A percentile compares a stretch with the other conserved stretches of the same genome.
Conservation (phyloP, 2,113 vertebrate genomes). For the Chionodraco myersi region DNA sequence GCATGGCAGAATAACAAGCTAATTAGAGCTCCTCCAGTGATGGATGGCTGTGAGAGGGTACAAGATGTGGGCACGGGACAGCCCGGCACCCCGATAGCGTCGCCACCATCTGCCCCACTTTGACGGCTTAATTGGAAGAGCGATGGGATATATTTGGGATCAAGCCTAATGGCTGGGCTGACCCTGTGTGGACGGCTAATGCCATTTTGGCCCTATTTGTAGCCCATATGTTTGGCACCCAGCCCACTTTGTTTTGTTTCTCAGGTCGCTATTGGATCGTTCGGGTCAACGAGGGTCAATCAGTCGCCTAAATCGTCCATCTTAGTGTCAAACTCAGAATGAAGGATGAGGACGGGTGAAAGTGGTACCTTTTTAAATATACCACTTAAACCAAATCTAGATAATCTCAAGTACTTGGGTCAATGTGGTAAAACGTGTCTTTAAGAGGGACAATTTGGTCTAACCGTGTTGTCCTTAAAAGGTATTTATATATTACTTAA, state of each 20-base stretch:
- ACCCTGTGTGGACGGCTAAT: slow-evolving; percentile 54
- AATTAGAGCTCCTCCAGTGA: slow-evolving; percentile 82
- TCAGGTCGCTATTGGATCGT: slow-evolving; percentile 39
- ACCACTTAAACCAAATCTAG: slow-evolving; percentile 20
- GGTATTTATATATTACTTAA: background rate
- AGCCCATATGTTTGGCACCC: slow-evolving; percentile 18
- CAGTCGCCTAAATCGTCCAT: slow-evolving; percentile 40
- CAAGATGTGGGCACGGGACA: slow-evolving; percentile 65
- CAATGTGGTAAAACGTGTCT: background rate
- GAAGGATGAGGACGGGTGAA: slow-evolving; percentile 46
- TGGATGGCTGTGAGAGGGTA: slow-evolving; percentile 70
- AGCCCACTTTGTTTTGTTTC: slow-evolving; percentile 35
- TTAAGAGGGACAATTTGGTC: background rate
- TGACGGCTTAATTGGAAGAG: slow-evolving; percentile 79
- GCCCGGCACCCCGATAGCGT: slow-evolving; percentile 62
- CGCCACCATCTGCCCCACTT: slow-evolving; percentile 68
- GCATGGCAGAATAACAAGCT: slow-evolving; percentile 85
- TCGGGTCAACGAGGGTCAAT: slow-evolving; percentile 65
- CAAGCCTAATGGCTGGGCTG: slow-evolving; percentile 67
- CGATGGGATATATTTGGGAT: slow-evolving; percentile 66
- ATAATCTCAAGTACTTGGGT: slow-evolving; percentile 1
- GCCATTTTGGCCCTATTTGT: slow-evolving; percentile 57
- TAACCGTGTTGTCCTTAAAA: background rate
- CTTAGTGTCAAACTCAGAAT: slow-evolving; percentile 47
- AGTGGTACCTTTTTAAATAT: slow-evolving; percentile 25